Evolutionary conservation across 2,113 vertebrate genomes (phyloP), one percentile per base, ranked within the genome.

Genomic region (Numenius arquata): DNA sequence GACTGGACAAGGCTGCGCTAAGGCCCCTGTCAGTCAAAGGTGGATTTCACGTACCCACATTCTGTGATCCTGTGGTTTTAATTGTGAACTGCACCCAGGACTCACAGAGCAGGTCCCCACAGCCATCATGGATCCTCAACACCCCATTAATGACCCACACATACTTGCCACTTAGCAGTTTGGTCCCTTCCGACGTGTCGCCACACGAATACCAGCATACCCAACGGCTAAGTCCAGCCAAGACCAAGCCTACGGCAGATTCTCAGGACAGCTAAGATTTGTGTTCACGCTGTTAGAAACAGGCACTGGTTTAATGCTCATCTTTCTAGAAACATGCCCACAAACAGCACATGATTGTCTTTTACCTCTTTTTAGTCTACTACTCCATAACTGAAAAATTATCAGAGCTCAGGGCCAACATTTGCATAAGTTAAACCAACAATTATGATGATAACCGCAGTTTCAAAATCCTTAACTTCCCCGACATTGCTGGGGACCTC

Each of bases 341-440:
- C 22, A 66, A 50, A 55, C 29, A 85, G 5, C 3, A 4, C 45
- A 26, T 6, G 25, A 32, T 65, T 62, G 59, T 19, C 30, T 93
- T 71, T 45, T 50, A 88, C 25, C 23, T 77, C 74, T 62, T 68
- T 55, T 77, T 59, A 62, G 36, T 47, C 82, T 55, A 36, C 40
- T 63, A 21, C 26, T 80, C 72, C 13, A 1, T 25, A 84, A 78
- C 52, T 6, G 8, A 80, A 90, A 73, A 68, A 68, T 17, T 38
- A 76, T 29, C 84, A 91, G 53, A 73, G 38, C 70, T 72, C 71
- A 45, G 45, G 32, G 70, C 1, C 74, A 32, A 71, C 13, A 86
- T 88, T 78, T 74, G 65, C 65, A 40, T 75, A 90, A 91, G 27
- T 66, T 93, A 92, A 93, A 88, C 22, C 68, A 93, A 91, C 61